These are phyloP conservation scores for Drosophila pruinosa DNA, from an alignment of 1,140 invertebrate genomes.

Conservation along the genomic window DNA sequence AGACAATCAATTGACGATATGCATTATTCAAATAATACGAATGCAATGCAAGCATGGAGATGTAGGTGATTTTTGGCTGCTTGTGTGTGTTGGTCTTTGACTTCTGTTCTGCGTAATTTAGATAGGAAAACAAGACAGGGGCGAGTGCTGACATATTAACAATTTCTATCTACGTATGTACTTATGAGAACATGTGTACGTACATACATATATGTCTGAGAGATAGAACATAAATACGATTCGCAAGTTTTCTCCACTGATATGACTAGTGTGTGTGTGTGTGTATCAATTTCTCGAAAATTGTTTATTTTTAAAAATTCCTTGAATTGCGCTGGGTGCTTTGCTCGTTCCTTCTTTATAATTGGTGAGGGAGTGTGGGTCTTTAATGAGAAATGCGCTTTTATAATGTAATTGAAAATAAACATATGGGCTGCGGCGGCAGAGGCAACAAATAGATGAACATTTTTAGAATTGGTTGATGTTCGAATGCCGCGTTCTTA, in stretches of 20 bases:
- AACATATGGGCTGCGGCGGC: neutral
- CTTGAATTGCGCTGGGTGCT: conserved; percentile 27
- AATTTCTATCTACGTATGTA: no score
- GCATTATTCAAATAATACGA: no score
- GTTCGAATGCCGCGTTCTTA: neutral
- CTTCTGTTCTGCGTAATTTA: conserved; percentile 18
- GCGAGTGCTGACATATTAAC: no score
- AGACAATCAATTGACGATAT: neutral
- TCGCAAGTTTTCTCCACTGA: conserved; percentile 12
- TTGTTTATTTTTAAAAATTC: conserved; percentile 77
- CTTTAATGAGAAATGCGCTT: conserved; percentile 33
- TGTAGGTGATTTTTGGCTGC: neutral
- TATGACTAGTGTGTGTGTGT: neutral
- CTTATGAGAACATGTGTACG: conserved; percentile 2
- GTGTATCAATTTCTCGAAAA: conserved; percentile 57
- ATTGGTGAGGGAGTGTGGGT: neutral
- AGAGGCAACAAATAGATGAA: conserved; percentile 5
- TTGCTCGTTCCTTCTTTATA: neutral
- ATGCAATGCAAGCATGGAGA: neutral
- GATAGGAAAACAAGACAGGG: conserved; percentile 11
- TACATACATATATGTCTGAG: neutral
- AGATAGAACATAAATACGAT: conserved; percentile 6
- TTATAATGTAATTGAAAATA: conserved; percentile 32
- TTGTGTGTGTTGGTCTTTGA: conserved; percentile 7
- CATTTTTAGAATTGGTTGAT: conserved; percentile 43